Evolutionary conservation across 2,113 vertebrate species (phyloP), one percentile per base, ranked within the genome.

Genomic region (Sylvicapra grimmia): DNA sequence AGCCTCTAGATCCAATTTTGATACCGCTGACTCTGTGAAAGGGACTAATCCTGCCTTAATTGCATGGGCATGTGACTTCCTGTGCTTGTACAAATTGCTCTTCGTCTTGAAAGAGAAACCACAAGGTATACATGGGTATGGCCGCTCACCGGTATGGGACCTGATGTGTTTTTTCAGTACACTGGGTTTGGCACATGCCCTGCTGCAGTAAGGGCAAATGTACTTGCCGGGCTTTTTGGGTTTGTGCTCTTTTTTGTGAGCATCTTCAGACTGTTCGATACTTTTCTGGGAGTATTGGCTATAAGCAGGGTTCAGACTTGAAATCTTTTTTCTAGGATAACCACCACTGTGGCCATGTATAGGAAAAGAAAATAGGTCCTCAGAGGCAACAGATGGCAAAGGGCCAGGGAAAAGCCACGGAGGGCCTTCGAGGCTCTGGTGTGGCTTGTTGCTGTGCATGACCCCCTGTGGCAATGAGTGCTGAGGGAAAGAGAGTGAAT

Each of bases 71-170:
- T 99, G 99, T 51, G 99, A 99, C 98, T 99, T 99, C 97, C 99
- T 99, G 98, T 99, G 99, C 98, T 99, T 99, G 98, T 99, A 99
- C 97, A 99, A 99, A 98, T 99, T 99, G 98, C 99, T 99, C 98
- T 99, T 99, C 0, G 99, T 99, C 99, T 99, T 99, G 98, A 99
- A 99, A 80, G 99, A 99, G 98, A 99, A 99, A 93, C 99, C 99
- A 96, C 99, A 99, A 72, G 99, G 99, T 94, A 99, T 99, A 97
- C 99, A 99, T 19, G 99, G 99, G 89, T 99, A 99, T 0, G 99
- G 99, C 94, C 99, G 99, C 97, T 99, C 99, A 36, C 99, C 99
- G 1, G 99, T 99, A 65, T 99, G 99, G 31, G 99, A 99, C 86
- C 99, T 99, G 98, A 99, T 99, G 99, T 99, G 99, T 97, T 99